Conservation (phyloP, 2,113 vertebrate species). For the Pseudopipra pipra region DNA sequence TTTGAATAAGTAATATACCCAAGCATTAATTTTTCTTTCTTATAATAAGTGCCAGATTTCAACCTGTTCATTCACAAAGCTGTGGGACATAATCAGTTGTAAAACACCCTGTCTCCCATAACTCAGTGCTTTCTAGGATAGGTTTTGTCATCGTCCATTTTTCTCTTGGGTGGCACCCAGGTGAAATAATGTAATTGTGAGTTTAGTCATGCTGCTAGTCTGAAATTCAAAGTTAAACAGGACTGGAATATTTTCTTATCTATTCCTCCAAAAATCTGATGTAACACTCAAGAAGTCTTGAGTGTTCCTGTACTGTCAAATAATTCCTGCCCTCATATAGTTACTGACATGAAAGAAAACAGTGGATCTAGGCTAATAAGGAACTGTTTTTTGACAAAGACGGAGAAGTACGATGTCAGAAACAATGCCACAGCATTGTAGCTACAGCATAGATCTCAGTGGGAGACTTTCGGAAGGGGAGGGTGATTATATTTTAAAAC, state of each 20-base stretch:
- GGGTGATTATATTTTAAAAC: neutral
- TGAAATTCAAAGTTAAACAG: neutral
- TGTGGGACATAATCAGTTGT: neutral
- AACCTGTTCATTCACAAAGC: neutral
- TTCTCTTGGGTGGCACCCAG: neutral
- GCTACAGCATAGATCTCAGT: neutral
- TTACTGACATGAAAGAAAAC: neutral
- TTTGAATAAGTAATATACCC: constrained; percentile 6
- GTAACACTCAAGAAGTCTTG: neutral
- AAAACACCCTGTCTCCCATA: neutral
- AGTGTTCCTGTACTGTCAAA: neutral
- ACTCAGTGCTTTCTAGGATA: neutral
- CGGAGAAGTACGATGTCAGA: neutral
- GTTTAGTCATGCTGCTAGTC: neutral
- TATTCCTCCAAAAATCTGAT: neutral
- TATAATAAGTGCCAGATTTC: neutral
- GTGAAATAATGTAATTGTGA: neutral
- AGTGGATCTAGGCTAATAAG: neutral
- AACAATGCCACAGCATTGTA: neutral
- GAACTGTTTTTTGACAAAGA: neutral
- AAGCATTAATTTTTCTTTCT: constrained; percentile 12
- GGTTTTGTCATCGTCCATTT: neutral
- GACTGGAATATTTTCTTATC: neutral
- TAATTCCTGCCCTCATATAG: neutral
- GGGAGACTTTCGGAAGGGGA: neutral